Evolutionary conservation across 2,113 vertebrate genomes (phyloP), one percentile per base, ranked within the genome.

Genomic region (Dascyllus trimaculatus): DNA sequence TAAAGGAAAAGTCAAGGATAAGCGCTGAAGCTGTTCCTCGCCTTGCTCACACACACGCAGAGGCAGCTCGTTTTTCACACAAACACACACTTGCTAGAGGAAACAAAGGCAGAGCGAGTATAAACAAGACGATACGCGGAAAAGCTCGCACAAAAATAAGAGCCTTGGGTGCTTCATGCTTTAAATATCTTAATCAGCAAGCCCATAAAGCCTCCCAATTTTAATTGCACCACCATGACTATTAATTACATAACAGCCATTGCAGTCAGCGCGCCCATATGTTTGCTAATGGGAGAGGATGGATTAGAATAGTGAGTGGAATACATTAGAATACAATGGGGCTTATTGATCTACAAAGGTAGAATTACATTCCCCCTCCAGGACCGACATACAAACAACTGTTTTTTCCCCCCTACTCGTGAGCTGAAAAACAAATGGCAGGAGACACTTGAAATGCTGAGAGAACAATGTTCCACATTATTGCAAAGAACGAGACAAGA

Each of bases 121-220:
- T 46, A 83, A 84, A 81, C 64, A 81, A 82, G 57, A 75, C 60
- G 53, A 82, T 32, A 74, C n/a, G 5, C 81, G 75, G 56, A 89
- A 90, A 82, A n/a, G n/a, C 66, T 64, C 82, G 85, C 62, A 86
- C 64, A 82, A 81, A 82, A 84, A 85, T 59, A 71, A 70, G 63
- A 81, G 80, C 91, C 71, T 72, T 22, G 86, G 87, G 91, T 78
- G 64, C 65, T 85, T 90, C 84, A 74, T 80, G 76, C 85, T 91
- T 92, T 91, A 93, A 93, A 93, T 86, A 90, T 91, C 89, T 86
- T 90, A 93, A 94, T 94, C 91, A 94, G 91, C 78, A 82, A 83
- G 80, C 82, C 76, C 82, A 92, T 92, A 93, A 93, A 94, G 84
- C 86, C 70, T 86, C 81, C 85, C 61, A 48, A 87, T 92, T 94